A percentile compares a stretch with the other conserved stretches of the same genome.
These are phyloP conservation scores for Halcyon smyrnensis DNA, from an alignment of 2,797 vertebrate species.

Conservation along the genomic window DNA sequence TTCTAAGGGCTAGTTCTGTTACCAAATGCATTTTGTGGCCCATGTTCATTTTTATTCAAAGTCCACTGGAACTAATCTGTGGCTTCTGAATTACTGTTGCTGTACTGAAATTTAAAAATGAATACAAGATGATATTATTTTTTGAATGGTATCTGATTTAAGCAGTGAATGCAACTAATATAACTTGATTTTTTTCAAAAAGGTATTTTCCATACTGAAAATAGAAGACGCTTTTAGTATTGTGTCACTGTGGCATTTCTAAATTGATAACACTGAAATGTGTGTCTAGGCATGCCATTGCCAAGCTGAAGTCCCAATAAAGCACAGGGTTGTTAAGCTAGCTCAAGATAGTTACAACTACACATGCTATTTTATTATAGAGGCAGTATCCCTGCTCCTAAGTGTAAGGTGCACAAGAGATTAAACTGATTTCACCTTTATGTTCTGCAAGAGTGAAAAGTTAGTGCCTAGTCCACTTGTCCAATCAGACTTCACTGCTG, in stretches of 20 bases:
- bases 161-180: neutral
- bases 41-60: neutral
- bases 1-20: neutral
- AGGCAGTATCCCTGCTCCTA: neutral
- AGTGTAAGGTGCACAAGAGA: fast-evolving
- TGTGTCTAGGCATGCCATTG: slow-evolving; percentile 12
- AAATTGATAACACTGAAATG: neutral
- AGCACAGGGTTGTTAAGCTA: neutral
- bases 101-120: neutral
- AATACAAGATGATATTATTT: neutral
- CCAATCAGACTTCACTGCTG: neutral
- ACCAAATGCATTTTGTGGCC: neutral
- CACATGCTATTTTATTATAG: neutral
- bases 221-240: slow-evolving; percentile 10
- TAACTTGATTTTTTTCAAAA: neutral
- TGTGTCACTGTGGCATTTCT: neutral
- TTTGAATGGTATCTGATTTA: neutral
- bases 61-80: neutral
- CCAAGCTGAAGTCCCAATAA: neutral
- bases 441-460: neutral
- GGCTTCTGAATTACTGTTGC: neutral
- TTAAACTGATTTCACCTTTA: neutral
- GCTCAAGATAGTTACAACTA: neutral
- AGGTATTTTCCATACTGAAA: slow-evolving; percentile 29
- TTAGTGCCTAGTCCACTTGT: neutral